Conservation (phyloP, 2,113 vertebrate genomes). For the Eubucco bourcierii region DNA sequence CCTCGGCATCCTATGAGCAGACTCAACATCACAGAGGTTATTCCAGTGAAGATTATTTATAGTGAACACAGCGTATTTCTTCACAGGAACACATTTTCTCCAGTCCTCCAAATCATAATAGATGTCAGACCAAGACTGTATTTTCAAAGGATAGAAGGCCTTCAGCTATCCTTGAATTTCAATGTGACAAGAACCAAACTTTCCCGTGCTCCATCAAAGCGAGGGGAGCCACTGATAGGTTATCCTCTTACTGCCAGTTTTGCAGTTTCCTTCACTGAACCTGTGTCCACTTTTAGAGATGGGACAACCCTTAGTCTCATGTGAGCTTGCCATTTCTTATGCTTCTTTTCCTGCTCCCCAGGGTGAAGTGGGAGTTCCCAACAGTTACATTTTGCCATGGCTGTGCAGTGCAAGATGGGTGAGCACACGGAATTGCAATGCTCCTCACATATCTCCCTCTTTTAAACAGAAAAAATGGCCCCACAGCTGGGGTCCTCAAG, state of each 20-base stretch:
- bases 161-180: not conserved
- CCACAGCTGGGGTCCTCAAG: conserved; percentile 66
- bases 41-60: not conserved
- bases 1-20: not conserved
- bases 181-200: not conserved
- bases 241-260: not conserved
- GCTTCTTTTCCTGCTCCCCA: not conserved
- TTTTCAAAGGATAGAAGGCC: not conserved
- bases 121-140: not conserved
- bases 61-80: conserved; percentile 3
- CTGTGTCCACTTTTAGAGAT: not conserved
- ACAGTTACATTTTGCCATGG: accelerated
- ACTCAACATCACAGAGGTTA: not conserved
- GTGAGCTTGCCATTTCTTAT: not conserved
- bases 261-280: not conserved
- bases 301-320: not conserved
- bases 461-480: conserved; percentile 88
- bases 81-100: not conserved
- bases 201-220: not conserved
- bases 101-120: not conserved
- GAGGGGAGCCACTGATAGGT: accelerated
- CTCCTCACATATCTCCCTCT: not conserved
- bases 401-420: not conserved
- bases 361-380: not conserved
- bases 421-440: accelerated